Evolutionary conservation across 2,113 vertebrate genomes (phyloP), one percentile per base, ranked within the genome.

Genomic region (Podarcis raffonei): DNA sequence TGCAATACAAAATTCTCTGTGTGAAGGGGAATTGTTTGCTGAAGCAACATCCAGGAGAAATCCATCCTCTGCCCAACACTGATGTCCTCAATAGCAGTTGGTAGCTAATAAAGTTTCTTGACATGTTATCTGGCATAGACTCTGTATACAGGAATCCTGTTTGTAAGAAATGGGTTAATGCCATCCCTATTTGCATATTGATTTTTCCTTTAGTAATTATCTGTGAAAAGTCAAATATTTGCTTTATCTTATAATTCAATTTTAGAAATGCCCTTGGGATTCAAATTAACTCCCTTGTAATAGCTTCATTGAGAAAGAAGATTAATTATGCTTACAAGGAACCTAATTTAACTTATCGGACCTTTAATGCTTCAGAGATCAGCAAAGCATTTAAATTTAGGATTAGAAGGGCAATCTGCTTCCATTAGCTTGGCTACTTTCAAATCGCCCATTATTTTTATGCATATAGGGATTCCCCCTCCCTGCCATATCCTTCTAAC

Each of bases 281-380:
- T 97, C 96, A 97, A 96, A 97, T 97, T 96, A 97, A 97, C 80
- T 91, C 94, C 93, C 96, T 96, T 96, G 94, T 97, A 97, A 97
- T 97, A 97, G 97, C 97, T 97, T 97, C 96, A 97, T 97, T 97
- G 96, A 96, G 96, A 96, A 95, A 95, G 96, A 96, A 97, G 96
- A 97, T 97, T 97, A 97, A 97, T 97, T 97, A 97, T 96, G 96
- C 96, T 97, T 97, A 97, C 97, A 97, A 94, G 97, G 95, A 97
- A 97, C 96, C 96, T 97, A 97, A 97, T 97, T 97, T 97, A 96
- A 96, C 97, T 97, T 97, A 97, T 97, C 97, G 96, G 96, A 97
- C 97, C 97, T 97, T 97, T 97, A 97, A 97, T 97, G 94, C 96
- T 96, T 95, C 96, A 96, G 96, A 91, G 94, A 96, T 96, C 90